Evolutionary conservation across 2,888 invertebrate species (phyloP), one percentile per base, ranked within the genome.

Genomic region (Xestia ashworthii): DNA sequence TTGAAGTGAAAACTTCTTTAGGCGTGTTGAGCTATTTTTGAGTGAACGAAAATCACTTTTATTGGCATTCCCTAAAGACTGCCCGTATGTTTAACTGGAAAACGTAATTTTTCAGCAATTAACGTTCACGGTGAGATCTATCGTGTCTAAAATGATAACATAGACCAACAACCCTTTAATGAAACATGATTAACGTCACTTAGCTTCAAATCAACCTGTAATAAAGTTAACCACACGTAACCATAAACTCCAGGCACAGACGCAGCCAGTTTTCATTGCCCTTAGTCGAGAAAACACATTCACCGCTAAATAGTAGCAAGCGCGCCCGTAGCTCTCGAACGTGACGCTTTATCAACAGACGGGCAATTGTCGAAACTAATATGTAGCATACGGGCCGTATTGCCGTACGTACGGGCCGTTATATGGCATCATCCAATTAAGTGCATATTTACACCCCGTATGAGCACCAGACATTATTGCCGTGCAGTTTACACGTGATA

Each of bases 391-490:
- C 88, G 85, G 87, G 87, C 69, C 67, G 81, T 60, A 74, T 81
- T 87, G 86, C 69, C 67, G 82, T 66, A 74, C 83, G 81, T 82
- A 80, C 71, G 62, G 77, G 82, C 82, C 86, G 88, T 90, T 90
- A 90, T 91, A 92, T 89, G 90, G 90, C 84, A 91, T 92, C 91
- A 91, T 89, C 90, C 91, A 93, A 93, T 93, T 93, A 93, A 89
- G 85, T 89, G 86, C 88, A 88, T 91, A 90, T 92, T 92, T 90
- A 91, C 91, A 86, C 88, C 80, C 78, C 73, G 78, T 85, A 80
- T 74, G 81, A 78, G 86, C 75, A 79, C 80, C 72, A 78, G 79
- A 86, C 85, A 82, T 79, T 86, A 87, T 83, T 85, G 82, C 77
- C 67, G 32, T 79, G 82, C 80, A 84, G 83, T 87, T 87, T 82